Conservation (phyloP, 2,888 invertebrate genomes). For the Pollenia labialis region DNA sequence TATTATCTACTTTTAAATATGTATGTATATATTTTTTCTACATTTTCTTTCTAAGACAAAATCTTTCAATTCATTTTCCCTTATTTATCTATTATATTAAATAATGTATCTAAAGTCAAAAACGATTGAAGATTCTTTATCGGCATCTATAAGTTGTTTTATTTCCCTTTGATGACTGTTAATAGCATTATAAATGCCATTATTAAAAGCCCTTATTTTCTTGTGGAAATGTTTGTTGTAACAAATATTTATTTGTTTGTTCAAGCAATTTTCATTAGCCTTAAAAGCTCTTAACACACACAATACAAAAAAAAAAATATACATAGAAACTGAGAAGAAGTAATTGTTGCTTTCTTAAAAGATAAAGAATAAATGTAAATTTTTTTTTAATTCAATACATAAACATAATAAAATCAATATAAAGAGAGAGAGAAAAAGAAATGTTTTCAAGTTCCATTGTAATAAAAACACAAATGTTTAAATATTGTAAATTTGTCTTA, state of each 20-base stretch:
- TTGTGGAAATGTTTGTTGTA: constrained; percentile 5
- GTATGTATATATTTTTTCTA: no score
- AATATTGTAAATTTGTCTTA: no score
- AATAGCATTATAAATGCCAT: constrained; percentile 55
- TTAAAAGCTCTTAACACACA: constrained; percentile 53
- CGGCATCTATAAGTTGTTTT: constrained; percentile 14
- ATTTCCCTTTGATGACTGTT: constrained; percentile 53
- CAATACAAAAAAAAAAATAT: not conserved
- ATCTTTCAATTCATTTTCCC: constrained; percentile 5
- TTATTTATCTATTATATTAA: not conserved
- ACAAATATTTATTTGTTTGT: constrained; percentile 21
- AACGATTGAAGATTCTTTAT: constrained; percentile 18
- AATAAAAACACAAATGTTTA: no score
- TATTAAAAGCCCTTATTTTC: constrained; percentile 45
- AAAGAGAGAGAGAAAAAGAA: not conserved
- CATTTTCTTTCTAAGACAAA: not conserved
- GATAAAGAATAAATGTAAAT: constrained; percentile 1
- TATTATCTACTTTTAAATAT: not conserved
- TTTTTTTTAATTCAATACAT: not conserved
- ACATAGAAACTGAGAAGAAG: constrained; percentile 3
- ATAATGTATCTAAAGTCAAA: constrained; percentile 1
- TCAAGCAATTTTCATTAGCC: constrained; percentile 46
- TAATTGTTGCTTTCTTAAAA: not conserved
- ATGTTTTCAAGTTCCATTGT: not conserved
- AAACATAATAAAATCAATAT: not conserved